These are phyloP conservation scores for Gnatocerus cornutus DNA, from an alignment of 2,888 invertebrate genomes.

Conservation along the genomic window DNA sequence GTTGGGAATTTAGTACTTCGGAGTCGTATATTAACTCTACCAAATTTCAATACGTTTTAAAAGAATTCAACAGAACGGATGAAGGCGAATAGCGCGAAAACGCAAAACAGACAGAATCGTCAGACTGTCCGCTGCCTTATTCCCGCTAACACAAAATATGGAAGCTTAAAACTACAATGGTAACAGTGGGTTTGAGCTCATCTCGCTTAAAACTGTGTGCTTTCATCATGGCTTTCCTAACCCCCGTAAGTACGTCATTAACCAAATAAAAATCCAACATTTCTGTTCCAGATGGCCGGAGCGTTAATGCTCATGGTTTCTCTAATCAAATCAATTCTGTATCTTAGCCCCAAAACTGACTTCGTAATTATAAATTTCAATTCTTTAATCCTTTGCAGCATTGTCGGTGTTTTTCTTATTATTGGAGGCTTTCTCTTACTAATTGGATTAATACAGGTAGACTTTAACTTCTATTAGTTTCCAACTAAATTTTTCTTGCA, in stretches of 20 bases:
- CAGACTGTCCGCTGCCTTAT: conserved; percentile 1
- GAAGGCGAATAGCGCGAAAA: not conserved
- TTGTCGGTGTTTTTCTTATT: conserved; percentile 9
- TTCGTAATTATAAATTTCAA: not conserved
- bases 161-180: not conserved
- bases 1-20: no score
- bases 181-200: not conserved
- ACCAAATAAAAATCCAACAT: not conserved
- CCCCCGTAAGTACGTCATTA: conserved; percentile 23
- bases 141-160: not conserved
- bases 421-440: conserved; percentile 18
- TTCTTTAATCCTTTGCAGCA: not conserved
- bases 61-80: not conserved
- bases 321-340: conserved; percentile 8
- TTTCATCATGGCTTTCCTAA: conserved; percentile 20
- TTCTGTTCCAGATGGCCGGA: conserved; percentile 30
- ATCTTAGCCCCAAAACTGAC: conserved; percentile 1
- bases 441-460: conserved; percentile 16
- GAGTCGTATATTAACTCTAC: no score
- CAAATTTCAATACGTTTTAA: no score
- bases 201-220: conserved; percentile 24
- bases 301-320: conserved; percentile 18
- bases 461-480: not conserved
- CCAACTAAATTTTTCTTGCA: conserved; percentile 9
- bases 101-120: not conserved